Evolutionary conservation across 2,888 invertebrate species (phyloP), one percentile per base, ranked within the genome.

Genomic region (Sylvicola cinctus): DNA sequence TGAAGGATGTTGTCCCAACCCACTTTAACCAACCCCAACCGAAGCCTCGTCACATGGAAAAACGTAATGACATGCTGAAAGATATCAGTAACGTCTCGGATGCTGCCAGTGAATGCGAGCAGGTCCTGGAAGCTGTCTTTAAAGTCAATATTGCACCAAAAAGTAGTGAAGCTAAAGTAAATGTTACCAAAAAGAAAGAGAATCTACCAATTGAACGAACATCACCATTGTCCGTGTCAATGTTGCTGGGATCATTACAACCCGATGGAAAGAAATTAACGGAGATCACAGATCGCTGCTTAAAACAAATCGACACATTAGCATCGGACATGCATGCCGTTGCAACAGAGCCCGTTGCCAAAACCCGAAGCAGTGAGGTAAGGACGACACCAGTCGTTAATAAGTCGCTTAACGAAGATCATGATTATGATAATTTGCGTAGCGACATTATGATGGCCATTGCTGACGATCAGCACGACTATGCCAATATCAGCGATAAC

Each of bases 261-360:
- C 65, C 47, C 54, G 63, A 51, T 54, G 65, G 52, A 49, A 63
- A 50, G 36, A 58, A 51, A 51, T 54, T 51, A 53, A 67, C 52
- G 47, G 65, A 45, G 52, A 66, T 52, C 51, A 63, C 47, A 45
- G 63, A 50, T 55, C 66, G 57, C 14, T 57, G 57, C 39, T 55
- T 55, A 54, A 50, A 52, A 7, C 55, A 55, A 34, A 41, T 54
- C 13, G 56, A 51, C 38, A 51, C 54, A 36, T 40, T 58, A 38
- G 42, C 39, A n/a, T n/a, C n/a, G 34, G 38, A 39, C 35, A 41
- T 27, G 45, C 52, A 41, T 52, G 57, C 46, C 44, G 53, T 16
- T 57, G 55, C 44, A 41, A 50, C 41, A 47, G 51, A 6, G 41
- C 41, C n/a, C 11, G 15, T 30, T 30, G 28, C 28, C 6, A 5